Conservation (phyloP, 1,140 invertebrate genomes). For the Drosophila sulfurigaster region DNA sequence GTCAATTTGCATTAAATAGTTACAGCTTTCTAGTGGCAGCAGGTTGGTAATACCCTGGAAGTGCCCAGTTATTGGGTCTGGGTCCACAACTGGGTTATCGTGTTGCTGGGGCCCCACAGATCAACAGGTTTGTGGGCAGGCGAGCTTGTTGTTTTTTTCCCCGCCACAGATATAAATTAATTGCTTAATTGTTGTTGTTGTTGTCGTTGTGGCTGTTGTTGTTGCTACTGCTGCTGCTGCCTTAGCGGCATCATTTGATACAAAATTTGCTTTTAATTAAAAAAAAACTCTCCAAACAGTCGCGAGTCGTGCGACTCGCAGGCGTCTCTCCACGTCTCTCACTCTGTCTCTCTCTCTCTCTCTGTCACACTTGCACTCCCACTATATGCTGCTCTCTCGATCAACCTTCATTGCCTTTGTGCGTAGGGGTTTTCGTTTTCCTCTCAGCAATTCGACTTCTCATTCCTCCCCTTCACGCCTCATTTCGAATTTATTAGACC, state of each 20-base stretch:
- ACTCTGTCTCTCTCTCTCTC: slow-evolving; percentile 1
- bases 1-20: slow-evolving; percentile 19
- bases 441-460: slow-evolving; percentile 32
- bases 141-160: slow-evolving; percentile 74
- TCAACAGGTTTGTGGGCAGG: slow-evolving; percentile 73
- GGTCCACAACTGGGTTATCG: slow-evolving; percentile 40
- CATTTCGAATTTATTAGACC: slow-evolving; percentile 67
- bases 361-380: slow-evolving; percentile 8
- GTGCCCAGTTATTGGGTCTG: slow-evolving; percentile 47
- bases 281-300: slow-evolving; percentile 66
- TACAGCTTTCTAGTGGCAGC: neutral
- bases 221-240: slow-evolving; percentile 29
- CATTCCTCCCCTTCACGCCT: neutral
- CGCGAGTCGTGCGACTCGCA: slow-evolving; percentile 11
- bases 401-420: slow-evolving; percentile 70
- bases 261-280: slow-evolving; percentile 80
- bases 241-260: slow-evolving; percentile 70
- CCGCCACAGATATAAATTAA: slow-evolving; percentile 77
- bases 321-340: slow-evolving; percentile 33
- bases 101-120: slow-evolving; percentile 31
- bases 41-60: slow-evolving; percentile 34
- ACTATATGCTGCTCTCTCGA: slow-evolving; percentile 33
- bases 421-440: slow-evolving; percentile 71
- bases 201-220: slow-evolving; percentile 22
- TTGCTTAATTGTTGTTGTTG: slow-evolving; percentile 76